Percentiles rank a stretch among this genome's conserved stretches.
Conservation (phyloP, 2,797 vertebrate species). For the Podarcis siculus region DNA sequence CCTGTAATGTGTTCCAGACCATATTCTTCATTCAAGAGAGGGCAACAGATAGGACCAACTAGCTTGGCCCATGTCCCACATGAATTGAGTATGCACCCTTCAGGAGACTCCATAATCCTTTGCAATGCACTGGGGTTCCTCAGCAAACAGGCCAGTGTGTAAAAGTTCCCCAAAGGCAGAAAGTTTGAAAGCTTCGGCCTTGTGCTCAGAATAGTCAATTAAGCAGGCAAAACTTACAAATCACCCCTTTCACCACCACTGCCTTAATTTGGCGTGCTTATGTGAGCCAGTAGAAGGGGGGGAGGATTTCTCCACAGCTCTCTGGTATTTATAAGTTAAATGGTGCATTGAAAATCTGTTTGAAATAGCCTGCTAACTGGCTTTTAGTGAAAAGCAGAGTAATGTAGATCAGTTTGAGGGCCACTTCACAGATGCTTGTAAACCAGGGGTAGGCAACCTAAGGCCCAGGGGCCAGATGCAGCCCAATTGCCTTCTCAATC, state of each 20-base stretch:
- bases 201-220: neutral
- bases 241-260: neutral
- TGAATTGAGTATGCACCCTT: neutral
- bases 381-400: neutral
- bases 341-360: slow-evolving; percentile 27
- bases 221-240: slow-evolving; percentile 6
- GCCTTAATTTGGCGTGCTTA: neutral
- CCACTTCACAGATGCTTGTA: neutral
- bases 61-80: neutral
- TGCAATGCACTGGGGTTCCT: neutral
- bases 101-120: neutral
- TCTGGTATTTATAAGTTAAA: slow-evolving; percentile 20
- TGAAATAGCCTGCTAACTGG: neutral
- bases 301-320: neutral
- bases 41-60: neutral
- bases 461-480: no score
- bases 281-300: slow-evolving; percentile 23
- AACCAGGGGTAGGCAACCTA: neutral
- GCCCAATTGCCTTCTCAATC: no score
- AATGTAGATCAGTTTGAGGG: accelerated
- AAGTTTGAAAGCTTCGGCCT: neutral
- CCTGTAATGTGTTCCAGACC: neutral
- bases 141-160: neutral
- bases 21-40: no score
- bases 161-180: neutral